Conservation (phyloP, 2,113 vertebrate species). For the Dolichallabes microphthalmus region DNA sequence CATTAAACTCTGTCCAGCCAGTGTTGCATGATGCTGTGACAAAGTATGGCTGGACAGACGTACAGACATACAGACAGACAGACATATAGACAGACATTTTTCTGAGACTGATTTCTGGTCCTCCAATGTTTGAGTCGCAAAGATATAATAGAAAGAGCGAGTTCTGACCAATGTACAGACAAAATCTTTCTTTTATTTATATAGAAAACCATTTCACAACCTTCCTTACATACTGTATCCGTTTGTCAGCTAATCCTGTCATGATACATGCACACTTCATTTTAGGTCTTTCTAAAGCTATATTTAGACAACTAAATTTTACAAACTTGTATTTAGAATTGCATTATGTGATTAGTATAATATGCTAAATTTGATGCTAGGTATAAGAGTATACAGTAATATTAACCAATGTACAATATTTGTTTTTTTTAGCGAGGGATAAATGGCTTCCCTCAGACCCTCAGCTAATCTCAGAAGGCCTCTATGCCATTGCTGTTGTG, state of each 20-base stretch:
- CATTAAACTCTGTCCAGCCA: no score
- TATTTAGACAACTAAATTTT: background rate
- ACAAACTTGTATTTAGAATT: background rate
- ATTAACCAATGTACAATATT: background rate
- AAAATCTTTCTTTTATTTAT: no score
- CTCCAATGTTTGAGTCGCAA: no score
- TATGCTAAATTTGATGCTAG: background rate
- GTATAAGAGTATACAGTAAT: background rate
- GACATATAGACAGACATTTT: no score
- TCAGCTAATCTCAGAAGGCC: slow-evolving; percentile 88
- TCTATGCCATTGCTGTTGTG: slow-evolving; percentile 87
- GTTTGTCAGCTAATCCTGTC: background rate
- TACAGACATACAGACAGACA: no score
- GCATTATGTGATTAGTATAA: background rate
- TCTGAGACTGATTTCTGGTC: no score
- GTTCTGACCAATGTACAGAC: no score
- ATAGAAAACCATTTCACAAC: background rate
- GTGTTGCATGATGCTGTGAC: no score
- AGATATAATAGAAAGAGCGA: no score
- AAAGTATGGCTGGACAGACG: no score
- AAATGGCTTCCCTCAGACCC: slow-evolving; percentile 91
- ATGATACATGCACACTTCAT: background rate
- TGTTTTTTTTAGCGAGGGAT: slow-evolving; percentile 75
- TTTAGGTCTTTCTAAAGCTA: background rate
- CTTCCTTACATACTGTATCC: background rate